Conservation (phyloP, 2,113 vertebrate species). For the Scolopax mira region DNA sequence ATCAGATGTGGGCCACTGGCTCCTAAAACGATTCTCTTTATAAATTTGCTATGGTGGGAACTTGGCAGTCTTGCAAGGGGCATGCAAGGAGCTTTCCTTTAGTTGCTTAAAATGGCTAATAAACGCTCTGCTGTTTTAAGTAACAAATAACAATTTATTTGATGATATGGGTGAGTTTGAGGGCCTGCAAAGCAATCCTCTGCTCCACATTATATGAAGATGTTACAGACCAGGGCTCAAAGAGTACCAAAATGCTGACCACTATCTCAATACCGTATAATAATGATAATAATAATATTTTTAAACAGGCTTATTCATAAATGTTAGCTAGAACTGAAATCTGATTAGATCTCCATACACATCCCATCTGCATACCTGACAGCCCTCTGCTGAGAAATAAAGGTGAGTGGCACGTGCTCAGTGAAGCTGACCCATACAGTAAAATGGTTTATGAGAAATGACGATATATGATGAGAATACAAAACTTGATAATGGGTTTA, state of each 20-base stretch:
- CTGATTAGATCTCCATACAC: not conserved
- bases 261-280: not conserved
- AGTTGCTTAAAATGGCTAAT: not conserved
- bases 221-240: not conserved
- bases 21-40: not conserved
- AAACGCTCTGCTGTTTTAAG: not conserved
- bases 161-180: not conserved
- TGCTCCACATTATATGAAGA: not conserved
- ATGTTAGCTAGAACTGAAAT: not conserved
- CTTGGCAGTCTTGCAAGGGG: not conserved
- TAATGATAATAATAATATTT: not conserved
- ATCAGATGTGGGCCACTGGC: not conserved
- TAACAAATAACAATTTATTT: not conserved
- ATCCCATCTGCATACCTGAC: not conserved
- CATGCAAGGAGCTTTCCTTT: not conserved
- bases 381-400: slow-evolving; percentile 33
- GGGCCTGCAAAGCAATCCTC: not conserved
- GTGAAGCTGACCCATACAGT: slow-evolving; percentile 10
- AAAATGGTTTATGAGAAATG: slow-evolving; percentile 68
- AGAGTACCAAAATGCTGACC: not conserved
- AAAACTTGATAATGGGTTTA: slow-evolving; percentile 73
- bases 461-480: slow-evolving; percentile 67
- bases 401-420: slow-evolving; percentile 34
- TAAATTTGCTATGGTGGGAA: not conserved
- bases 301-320: slow-evolving; percentile 9